Evolutionary conservation across 2,888 invertebrate species (phyloP), one percentile per base, ranked within the genome.

Genomic region (Sphaeridia pumilis): DNA sequence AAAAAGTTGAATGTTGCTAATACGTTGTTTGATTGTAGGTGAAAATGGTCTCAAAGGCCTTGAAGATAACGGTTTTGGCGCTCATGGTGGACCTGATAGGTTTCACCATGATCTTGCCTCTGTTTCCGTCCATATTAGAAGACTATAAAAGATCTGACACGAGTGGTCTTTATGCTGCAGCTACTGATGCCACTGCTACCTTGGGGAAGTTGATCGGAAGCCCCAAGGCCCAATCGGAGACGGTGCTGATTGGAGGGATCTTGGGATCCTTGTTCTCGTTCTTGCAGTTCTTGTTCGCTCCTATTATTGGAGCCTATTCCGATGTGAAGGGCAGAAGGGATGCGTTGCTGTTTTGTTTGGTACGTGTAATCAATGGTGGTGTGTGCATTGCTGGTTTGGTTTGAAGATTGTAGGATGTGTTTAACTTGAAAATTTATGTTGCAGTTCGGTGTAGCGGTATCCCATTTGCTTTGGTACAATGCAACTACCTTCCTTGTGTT

Each of bases 101-200:
- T n/a, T 98, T 98, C 73, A 98, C 97, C 0, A 87, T 95, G 78
- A 97, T 98, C 67, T 74, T 98, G 55, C 98, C 97, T 3, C 72
- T 98, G 22, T 73, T 97, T 57, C 98, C 98, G 4, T 84, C 94
- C 1, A 73, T 98, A 31, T 71, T 98, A 61, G 93, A 95, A 66
- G 83, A 88, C 73, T 98, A 95, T 70, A 76, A 81, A 61, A 73
- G 73, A 59, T 75, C 82, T 67, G 87, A 87, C 65, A 74, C 74
- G 4, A 68, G 70, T 62, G 84, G 84, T 38, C 70, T 87, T 22
- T 88, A 87, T 69, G 71, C 75, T 10, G 75, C 75, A 66, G 72
- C 90, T 54, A 78, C 85, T 24, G 70, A 72, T 56, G 78, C 79
- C 62, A 77, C 88, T 21, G 73, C 76, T 45, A 75, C 74, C 63